These are phyloP conservation scores for Globicephala melas DNA, from an alignment of 2,113 vertebrate genomes.

Conservation along the genomic window DNA sequence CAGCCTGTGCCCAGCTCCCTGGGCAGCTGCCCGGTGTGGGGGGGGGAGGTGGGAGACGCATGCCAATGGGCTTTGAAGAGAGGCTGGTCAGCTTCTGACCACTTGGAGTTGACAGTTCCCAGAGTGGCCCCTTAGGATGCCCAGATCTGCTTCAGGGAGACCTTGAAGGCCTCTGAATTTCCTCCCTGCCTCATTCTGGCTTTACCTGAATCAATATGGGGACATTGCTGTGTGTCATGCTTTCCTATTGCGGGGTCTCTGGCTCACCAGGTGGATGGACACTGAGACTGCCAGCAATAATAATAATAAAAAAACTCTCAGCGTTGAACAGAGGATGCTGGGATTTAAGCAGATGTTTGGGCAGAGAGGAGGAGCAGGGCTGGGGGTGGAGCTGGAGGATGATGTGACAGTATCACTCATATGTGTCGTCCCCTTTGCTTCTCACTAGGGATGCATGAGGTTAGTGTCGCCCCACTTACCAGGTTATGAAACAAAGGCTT, in stretches of 20 bases:
- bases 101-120: accelerated
- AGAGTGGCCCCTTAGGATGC: background rate
- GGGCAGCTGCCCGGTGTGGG: background rate
- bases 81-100: background rate
- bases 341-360: background rate
- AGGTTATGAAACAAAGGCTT: background rate
- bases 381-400: accelerated
- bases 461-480: background rate
- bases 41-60: too few species aligned
- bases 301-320: accelerated
- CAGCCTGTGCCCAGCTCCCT: background rate
- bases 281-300: accelerated
- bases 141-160: background rate
- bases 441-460: background rate
- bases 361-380: background rate
- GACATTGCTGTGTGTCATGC: accelerated
- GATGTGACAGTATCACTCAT: accelerated
- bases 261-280: background rate
- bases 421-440: accelerated
- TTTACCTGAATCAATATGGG: accelerated
- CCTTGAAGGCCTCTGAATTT: accelerated
- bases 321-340: background rate
- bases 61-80: background rate
- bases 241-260: accelerated
- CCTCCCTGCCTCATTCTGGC: too few species aligned